Conservation (phyloP, 1,140 invertebrate species). For the Eufriesea mexicana region DNA sequence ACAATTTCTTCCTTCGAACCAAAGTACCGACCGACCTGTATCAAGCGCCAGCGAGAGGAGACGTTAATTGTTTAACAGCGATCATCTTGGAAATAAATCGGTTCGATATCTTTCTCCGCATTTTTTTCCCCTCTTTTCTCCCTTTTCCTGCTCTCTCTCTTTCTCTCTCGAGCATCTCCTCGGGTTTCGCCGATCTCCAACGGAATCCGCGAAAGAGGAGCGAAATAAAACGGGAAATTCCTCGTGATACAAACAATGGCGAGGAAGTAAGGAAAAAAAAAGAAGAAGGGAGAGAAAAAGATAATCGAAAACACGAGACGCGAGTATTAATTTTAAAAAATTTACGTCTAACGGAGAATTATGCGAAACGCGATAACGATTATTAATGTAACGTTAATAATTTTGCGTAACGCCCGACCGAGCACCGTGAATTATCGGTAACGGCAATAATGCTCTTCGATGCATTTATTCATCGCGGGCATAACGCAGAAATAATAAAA, state of each 20-base stretch:
- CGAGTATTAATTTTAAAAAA: background rate
- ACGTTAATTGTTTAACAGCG: constrained; percentile 19
- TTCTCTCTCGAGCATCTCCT: background rate
- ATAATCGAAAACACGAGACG: background rate
- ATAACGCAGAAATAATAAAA: background rate
- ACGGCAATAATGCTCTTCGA: background rate
- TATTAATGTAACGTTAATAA: constrained; percentile 26
- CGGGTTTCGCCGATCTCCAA: too few species aligned
- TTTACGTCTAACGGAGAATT: background rate
- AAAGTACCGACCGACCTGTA: background rate
- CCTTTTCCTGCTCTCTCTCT: too few species aligned
- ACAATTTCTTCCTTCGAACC: constrained; percentile 28
- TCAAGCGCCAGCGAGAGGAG: background rate
- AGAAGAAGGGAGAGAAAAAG: background rate
- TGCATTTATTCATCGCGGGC: constrained; percentile 4
- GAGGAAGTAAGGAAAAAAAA: too few species aligned
- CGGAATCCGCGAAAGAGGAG: background rate
- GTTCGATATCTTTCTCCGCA: too few species aligned
- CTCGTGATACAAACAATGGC: too few species aligned
- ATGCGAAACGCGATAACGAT: constrained; percentile 9
- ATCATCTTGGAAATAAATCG: background rate
- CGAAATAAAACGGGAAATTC: too few species aligned
- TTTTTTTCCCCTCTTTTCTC: background rate
- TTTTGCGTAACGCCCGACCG: background rate
- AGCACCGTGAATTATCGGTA: constrained; percentile 1